Evolutionary conservation across 2,113 vertebrate genomes (phyloP).

Genomic region (Vicugna pacos): DNA sequence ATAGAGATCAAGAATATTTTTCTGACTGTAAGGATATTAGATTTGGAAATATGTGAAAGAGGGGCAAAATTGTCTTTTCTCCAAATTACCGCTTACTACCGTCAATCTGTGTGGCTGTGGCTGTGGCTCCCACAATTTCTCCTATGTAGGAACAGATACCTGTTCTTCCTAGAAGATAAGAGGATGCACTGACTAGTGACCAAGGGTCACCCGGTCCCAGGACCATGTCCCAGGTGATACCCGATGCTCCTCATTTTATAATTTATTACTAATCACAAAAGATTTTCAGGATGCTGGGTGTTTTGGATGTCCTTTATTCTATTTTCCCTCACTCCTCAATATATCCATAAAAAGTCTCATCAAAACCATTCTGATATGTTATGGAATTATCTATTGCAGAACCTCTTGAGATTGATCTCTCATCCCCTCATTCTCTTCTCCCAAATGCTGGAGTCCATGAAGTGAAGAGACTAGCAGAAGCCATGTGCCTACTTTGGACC

Average conservation of each 20-base stretch:
- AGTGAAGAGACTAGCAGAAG: background rate
- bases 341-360: background rate
- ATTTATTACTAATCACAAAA: background rate
- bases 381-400: background rate
- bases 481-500: background rate
- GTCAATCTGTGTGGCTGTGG: background rate
- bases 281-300: background rate
- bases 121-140: background rate
- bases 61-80: background rate
- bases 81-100: background rate
- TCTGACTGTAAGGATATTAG: background rate
- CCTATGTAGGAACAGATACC: background rate
- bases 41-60: background rate
- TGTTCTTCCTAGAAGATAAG: background rate
- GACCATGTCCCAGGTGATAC: background rate
- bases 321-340: rapidly evolving
- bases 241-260: background rate
- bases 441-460: background rate
- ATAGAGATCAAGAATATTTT: background rate
- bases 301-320: background rate
- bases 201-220: background rate
- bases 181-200: background rate
- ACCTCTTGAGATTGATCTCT: background rate
- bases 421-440: background rate
- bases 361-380: background rate